A percentile compares a stretch with the other conserved stretches of the same genome.
phyloP scores from a whole-genome alignment of 2,113 vertebrate species.

The Caracal caracal region DNA sequence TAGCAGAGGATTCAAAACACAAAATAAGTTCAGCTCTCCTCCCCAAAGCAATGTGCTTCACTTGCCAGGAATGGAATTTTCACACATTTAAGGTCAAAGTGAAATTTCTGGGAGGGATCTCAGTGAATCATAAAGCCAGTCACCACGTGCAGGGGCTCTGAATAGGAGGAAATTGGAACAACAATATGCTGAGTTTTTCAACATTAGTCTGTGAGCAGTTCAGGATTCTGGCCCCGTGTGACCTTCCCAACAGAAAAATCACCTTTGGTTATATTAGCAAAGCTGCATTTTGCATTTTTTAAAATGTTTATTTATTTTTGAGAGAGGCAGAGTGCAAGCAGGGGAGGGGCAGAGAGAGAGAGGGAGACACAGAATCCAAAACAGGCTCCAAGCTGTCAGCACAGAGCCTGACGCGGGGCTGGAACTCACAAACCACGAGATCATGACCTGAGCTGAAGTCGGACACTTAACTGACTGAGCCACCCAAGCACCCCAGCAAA shows the following conservation, averaged over 20 bases:
- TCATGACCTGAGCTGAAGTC: too few relatives aligned
- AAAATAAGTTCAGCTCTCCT: background rate
- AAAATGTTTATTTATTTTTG: too few relatives aligned
- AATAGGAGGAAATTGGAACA: slow-evolving; percentile 70
- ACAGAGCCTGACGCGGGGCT: too few relatives aligned
- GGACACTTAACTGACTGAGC: too few relatives aligned
- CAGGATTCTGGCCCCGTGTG: slow-evolving; percentile 50
- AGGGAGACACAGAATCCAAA: too few relatives aligned
- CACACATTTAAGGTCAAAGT: slow-evolving; percentile 58
- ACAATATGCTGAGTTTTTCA: slow-evolving; percentile 54
- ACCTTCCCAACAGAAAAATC: slow-evolving; percentile 61
- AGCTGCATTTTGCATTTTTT: background rate
- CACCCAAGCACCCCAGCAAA: background rate
- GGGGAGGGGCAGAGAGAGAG: too few relatives aligned
- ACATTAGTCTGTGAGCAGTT: background rate
- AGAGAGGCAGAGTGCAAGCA: too few relatives aligned
- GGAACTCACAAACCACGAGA: too few relatives aligned
- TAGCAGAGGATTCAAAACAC: slow-evolving; percentile 12
- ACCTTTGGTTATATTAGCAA: background rate
- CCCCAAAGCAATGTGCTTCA: slow-evolving; percentile 20
- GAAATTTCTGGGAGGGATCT: slow-evolving; percentile 60
- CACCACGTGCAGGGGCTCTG: slow-evolving; percentile 16
- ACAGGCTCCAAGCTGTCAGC: too few relatives aligned
- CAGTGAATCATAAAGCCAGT: slow-evolving; percentile 57
- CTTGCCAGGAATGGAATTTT: slow-evolving; percentile 69